Evolutionary conservation across 2,797 vertebrate species (phyloP).

Genomic region (Coregonus ussuriensis): DNA sequence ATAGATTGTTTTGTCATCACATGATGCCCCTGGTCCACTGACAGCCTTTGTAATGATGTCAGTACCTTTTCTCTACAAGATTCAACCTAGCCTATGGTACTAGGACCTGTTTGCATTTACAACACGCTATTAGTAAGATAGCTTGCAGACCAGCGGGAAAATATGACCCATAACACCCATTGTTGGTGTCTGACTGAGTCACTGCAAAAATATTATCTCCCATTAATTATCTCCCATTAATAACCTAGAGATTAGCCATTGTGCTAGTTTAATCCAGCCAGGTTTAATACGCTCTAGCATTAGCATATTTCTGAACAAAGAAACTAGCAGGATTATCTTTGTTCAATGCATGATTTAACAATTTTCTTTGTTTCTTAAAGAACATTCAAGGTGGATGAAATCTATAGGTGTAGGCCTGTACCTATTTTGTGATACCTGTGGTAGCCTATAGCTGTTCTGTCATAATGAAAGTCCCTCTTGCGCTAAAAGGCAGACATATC

Average conservation of each 20-base stretch:
- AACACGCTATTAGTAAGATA: background rate
- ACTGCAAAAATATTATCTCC: background rate
- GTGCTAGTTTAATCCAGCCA: slow-evolving; percentile 39
- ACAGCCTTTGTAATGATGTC: background rate
- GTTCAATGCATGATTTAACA: background rate
- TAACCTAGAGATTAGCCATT: slow-evolving; percentile 37
- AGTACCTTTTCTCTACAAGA: background rate
- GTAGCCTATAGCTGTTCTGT: background rate
- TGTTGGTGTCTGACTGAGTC: background rate
- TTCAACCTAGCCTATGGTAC: background rate
- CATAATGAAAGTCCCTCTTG: background rate
- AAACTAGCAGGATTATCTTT: slow-evolving; percentile 11
- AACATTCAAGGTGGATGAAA: background rate
- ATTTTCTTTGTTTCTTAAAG: background rate
- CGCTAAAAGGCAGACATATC: background rate
- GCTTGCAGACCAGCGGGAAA: background rate
- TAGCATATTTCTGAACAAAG: slow-evolving; percentile 30
- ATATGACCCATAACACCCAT: background rate
- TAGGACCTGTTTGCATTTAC: background rate
- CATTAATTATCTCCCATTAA: slow-evolving; percentile 43
- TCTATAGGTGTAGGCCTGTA: background rate
- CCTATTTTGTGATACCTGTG: background rate
- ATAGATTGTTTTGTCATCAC: background rate
- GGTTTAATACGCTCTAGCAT: slow-evolving; percentile 27
- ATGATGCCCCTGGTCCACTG: background rate